Base-by-base conservation (phyloP, 2,113 vertebrate genomes). In the Amphilophus citrinellus region DNA sequence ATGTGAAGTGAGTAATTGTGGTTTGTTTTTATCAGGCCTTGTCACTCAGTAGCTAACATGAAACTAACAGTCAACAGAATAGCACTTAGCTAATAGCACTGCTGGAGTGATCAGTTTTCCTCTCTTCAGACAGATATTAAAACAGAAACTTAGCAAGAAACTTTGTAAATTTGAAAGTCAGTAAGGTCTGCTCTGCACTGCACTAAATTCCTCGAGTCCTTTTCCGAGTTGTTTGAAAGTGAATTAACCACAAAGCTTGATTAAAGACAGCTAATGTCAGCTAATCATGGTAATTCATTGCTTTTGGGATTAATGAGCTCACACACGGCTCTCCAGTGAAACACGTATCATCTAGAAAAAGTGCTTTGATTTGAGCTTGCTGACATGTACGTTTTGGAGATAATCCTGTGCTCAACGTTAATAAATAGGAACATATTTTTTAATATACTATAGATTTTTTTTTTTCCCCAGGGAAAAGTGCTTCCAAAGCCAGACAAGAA, bases 251-350 rank as follows among this genome's bases (percentile, higher is more conserved):
- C 53, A 71, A 79, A 84, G 90, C 77, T 76, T 85, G 35, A 88
- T 81, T 86, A 82, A 87, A 91, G 83, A 50, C 17, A 10, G 86
- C 79, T 83, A 86, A 83, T 79, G 71, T 84, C 79, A 77, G 80
- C 83, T 88, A 79, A 90, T 89, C 76, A 47, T 62, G 14, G 56
- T 81, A 77, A 84, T 89, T 78, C 30, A 35, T 59, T 81, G 66
- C 80, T 82, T 87, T 80, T 76, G 32, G 89, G 80, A 88, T 82
- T 89, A 88, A 87, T 87, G 53, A 83, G 81, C 35, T 47, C 39
- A 42, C 58, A 77, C 37, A 61, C 17, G 3, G 68, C 68, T 83
- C 76, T 80, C 32, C 32, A 79, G 37, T 56, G 11, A 47, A 81
- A 57, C 6, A 42, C 5, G 32, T n/a, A 65, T 4, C 32, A 56